Conservation (phyloP, 2,888 invertebrate species). For the Cantharis rustica region DNA sequence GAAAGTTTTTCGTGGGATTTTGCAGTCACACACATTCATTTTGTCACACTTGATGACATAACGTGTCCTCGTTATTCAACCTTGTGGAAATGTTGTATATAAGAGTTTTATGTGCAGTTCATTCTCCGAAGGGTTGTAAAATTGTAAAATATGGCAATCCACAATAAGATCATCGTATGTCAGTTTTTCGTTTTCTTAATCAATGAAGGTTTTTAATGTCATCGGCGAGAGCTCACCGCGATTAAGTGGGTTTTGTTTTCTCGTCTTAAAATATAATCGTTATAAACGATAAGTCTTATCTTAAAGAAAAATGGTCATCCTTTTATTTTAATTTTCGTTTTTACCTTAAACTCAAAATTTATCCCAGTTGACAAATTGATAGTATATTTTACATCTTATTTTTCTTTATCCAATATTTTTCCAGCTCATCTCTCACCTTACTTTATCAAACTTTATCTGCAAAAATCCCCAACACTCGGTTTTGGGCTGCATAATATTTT, state of each 20-base stretch:
- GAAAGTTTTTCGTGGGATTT: constrained; percentile 4
- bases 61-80: constrained; percentile 34
- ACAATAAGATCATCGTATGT: constrained; percentile 8
- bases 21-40: constrained; percentile 25
- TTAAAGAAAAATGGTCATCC: constrained; percentile 13
- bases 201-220: background rate
- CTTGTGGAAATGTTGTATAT: constrained; percentile 30
- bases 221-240: too few species aligned
- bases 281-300: background rate
- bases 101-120: constrained; percentile 42
- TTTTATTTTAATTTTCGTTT: constrained; percentile 12
- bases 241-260: too few species aligned
- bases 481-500: constrained; percentile 38
- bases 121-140: constrained; percentile 43
- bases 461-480: constrained; percentile 34
- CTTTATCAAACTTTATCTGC: constrained; percentile 32
- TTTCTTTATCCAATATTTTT: constrained; percentile 30
- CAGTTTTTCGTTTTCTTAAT: background rate
- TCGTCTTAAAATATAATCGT: background rate
- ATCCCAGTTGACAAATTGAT: constrained; percentile 26
- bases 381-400: constrained; percentile 30
- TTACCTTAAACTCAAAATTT: constrained; percentile 17
- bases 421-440: constrained; percentile 28
- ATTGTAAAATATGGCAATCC: constrained; percentile 34
- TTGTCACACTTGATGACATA: constrained; percentile 34